Evolutionary conservation across 2,113 vertebrate genomes (phyloP).

Genomic region (Aplodontia rufa): DNA sequence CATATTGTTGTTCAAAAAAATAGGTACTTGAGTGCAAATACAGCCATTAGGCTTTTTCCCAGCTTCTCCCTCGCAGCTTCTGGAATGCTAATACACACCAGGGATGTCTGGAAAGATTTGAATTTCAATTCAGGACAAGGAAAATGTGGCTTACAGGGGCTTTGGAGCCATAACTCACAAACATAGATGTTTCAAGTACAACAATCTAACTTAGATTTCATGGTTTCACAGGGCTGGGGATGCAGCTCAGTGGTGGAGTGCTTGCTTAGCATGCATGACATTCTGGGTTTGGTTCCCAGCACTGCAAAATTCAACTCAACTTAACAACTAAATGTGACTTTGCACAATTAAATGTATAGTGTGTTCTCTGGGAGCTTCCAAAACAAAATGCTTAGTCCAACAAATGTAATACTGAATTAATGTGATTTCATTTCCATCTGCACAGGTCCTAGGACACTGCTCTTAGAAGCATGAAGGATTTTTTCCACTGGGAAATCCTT

Average conservation of each 20-base stretch:
- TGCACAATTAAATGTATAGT: background rate
- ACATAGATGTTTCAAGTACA: background rate
- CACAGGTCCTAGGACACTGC: background rate
- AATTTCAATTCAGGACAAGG: slow-evolving; percentile 34
- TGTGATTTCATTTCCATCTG: background rate
- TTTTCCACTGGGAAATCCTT: background rate
- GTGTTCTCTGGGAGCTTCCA: background rate
- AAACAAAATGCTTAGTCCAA: background rate
- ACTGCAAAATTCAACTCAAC: background rate
- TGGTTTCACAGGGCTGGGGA: background rate
- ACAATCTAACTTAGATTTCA: background rate
- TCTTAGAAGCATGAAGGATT: background rate
- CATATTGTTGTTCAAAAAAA: slow-evolving; percentile 48
- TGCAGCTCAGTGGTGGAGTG: background rate
- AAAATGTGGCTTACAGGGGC: background rate
- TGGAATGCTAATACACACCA: slow-evolving; percentile 47
- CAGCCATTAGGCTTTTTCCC: slow-evolving; percentile 45
- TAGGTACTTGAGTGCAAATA: slow-evolving; percentile 59
- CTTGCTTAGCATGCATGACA: background rate
- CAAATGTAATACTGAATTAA: background rate
- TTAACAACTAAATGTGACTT: background rate
- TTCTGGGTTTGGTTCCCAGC: too few species aligned
- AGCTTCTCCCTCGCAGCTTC: slow-evolving; percentile 49
- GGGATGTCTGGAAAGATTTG: slow-evolving; percentile 24
- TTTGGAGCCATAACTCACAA: background rate